These are phyloP conservation scores for Meriones psammophilus DNA, from an alignment of 2,797 vertebrate species.

Conservation along the genomic window DNA sequence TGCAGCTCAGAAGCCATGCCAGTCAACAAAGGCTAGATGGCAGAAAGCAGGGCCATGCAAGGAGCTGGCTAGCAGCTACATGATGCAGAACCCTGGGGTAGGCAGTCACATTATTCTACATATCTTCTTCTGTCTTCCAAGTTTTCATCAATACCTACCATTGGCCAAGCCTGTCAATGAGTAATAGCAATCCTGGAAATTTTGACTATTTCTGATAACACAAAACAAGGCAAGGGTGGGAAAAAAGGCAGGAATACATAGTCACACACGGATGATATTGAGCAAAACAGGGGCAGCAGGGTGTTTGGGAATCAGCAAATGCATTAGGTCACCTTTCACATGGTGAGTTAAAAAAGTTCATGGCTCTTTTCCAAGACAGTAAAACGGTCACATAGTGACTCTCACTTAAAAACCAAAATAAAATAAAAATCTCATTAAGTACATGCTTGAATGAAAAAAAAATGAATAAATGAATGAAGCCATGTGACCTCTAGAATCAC, in stretches of 20 bases:
- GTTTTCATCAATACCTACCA: neutral
- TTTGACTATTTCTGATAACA: neutral
- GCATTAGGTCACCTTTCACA: neutral
- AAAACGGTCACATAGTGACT: neutral
- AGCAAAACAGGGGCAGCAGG: neutral
- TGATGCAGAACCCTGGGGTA: neutral
- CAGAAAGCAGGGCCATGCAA: neutral
- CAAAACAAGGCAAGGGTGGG: neutral
- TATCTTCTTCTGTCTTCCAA: neutral
- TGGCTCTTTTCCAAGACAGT: neutral
- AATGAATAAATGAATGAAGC: neutral
- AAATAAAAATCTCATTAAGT: conserved; percentile 16
- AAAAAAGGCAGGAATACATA: neutral
- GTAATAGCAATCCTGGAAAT: neutral
- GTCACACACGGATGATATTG: neutral
- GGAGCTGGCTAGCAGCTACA: neutral
- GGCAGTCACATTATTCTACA: neutral
- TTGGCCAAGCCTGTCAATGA: neutral
- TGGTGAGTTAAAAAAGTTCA: neutral
- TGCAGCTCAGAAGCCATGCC: neutral
- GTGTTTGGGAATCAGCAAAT: neutral
- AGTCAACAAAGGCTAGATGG: neutral
- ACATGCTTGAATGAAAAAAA: neutral
- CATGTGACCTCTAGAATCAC: neutral
- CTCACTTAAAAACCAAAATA: neutral